Percentiles rank a stretch among this genome's conserved stretches.
Evolutionary conservation across 2,113 vertebrate genomes (phyloP).

Genomic region (Pontoporia blainvillei): DNA sequence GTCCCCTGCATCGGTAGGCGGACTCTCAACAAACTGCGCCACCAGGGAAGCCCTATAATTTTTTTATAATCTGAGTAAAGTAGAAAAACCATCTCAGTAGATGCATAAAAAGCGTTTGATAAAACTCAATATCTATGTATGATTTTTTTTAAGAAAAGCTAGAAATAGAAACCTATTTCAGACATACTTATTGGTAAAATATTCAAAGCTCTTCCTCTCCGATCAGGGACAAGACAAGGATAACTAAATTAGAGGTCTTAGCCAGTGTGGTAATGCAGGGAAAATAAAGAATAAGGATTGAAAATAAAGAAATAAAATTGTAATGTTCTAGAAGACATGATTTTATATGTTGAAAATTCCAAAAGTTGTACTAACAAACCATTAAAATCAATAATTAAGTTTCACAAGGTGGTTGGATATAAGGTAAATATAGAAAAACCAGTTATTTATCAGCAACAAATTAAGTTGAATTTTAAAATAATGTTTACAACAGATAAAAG

Average conservation of each 20-base stretch:
- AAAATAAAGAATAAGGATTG: neutral
- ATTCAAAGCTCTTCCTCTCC: neutral
- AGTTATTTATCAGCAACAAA: neutral
- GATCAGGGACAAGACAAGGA: neutral
- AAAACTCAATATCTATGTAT: neutral
- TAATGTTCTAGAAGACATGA: neutral
- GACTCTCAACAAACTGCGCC: no score
- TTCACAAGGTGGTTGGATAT: neutral
- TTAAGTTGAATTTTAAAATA: slow-evolving; percentile 23
- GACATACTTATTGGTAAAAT: neutral
- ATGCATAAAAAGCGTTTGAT: neutral
- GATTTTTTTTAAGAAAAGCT: neutral
- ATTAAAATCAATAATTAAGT: neutral
- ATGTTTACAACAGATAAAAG: neutral
- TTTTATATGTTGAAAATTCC: neutral
- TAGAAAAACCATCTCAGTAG: neutral
- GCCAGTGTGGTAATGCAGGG: neutral
- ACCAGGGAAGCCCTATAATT: no score
- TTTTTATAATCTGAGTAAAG: neutral
- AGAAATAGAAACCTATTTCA: neutral
- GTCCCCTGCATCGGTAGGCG: no score
- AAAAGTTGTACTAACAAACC: neutral
- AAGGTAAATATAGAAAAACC: neutral
- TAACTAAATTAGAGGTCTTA: neutral
- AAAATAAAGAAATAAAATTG: neutral